phyloP scores from a whole-genome alignment of 2,113 vertebrate species.

The Poecile atricapillus region DNA sequence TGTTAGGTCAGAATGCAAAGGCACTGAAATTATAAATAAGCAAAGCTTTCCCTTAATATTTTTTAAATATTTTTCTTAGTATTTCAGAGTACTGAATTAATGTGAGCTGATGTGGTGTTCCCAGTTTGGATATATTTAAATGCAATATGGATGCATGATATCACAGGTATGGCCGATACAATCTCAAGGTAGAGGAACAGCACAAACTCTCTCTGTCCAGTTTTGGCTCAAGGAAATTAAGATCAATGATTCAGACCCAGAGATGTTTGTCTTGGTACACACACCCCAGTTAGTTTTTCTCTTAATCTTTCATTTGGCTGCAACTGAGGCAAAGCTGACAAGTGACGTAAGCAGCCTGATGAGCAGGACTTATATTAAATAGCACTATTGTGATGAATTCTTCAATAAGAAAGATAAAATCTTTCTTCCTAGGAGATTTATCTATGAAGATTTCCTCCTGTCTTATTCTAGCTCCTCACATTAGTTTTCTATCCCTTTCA shows the following conservation, averaged over 20 bases:
- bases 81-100: background rate
- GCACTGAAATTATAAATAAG: background rate
- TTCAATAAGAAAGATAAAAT: constrained; percentile 56
- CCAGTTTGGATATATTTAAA: background rate
- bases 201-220: background rate
- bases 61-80: too few relatives aligned
- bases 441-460: background rate
- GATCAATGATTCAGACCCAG: background rate
- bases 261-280: background rate
- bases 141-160: background rate
- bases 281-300: background rate
- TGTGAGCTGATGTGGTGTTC: background rate
- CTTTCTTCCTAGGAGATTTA: background rate
- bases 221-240: background rate
- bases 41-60: background rate
- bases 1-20: background rate
- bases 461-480: background rate
- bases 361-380: constrained; percentile 37
- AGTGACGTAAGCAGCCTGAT: constrained; percentile 3
- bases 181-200: background rate
- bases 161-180: accelerated
- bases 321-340: constrained; percentile 14
- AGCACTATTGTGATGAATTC: constrained; percentile 30
- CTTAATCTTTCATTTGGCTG: constrained; percentile 2
- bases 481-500: background rate